Evolutionary conservation across 2,113 vertebrate species (phyloP).

Genomic region (Argyrosomus japonicus): DNA sequence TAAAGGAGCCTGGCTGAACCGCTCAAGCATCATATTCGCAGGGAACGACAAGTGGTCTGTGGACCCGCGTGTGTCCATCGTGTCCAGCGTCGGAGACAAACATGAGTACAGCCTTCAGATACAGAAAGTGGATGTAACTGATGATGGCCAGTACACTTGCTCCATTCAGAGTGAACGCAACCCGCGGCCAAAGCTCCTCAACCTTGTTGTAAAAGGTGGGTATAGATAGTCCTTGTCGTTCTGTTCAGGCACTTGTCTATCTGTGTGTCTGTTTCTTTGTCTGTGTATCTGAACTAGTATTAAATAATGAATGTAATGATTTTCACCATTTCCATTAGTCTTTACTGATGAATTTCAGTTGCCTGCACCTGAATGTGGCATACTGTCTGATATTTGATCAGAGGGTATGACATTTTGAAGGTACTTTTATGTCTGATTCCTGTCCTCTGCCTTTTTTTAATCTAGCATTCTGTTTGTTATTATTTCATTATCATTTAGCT

Average conservation of each 20-base stretch:
- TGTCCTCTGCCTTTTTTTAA: conserved; percentile 11
- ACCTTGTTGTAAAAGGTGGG: conserved; percentile 96
- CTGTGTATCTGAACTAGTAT: neutral
- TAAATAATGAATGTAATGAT: neutral
- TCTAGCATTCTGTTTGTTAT: conserved; percentile 19
- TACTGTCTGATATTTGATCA: neutral
- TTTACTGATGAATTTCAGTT: neutral
- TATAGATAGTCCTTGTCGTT: neutral
- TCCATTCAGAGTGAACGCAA: conserved; percentile 96
- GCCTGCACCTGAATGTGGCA: neutral
- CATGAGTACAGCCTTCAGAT: conserved; percentile 99
- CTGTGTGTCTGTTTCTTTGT: neutral
- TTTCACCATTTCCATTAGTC: neutral
- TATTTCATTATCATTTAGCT: conserved; percentile 23
- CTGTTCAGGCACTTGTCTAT: neutral
- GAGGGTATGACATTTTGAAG: neutral
- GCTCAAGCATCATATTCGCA: conserved; percentile 97
- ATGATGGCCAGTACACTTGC: conserved; percentile 96
- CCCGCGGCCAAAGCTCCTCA: conserved; percentile 92
- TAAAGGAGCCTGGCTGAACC: conserved; percentile 99
- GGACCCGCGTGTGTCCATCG: conserved; percentile 96
- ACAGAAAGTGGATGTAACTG: conserved; percentile 96
- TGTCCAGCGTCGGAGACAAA: conserved; percentile 88
- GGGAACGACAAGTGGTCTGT: conserved; percentile 98
- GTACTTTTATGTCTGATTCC: neutral